phyloP scores from a whole-genome alignment of 2,797 vertebrate species.

The Myotis findleyi region DNA sequence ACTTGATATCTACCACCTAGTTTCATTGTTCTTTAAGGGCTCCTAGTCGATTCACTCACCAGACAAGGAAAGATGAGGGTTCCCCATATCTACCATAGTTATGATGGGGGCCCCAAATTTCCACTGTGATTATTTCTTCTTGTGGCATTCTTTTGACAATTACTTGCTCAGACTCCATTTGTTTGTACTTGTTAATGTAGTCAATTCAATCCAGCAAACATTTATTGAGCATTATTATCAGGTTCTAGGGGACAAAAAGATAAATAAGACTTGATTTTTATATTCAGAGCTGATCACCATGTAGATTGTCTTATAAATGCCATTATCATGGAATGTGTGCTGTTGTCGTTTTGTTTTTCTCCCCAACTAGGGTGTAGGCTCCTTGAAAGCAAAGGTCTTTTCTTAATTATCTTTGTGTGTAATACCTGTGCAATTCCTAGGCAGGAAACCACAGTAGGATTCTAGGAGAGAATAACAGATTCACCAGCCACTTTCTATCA shows the following conservation, averaged over 20 bases:
- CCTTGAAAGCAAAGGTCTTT: conserved; percentile 31
- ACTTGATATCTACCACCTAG: not conserved
- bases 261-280: conserved; percentile 69
- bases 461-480: not conserved
- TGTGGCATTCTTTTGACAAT: conserved; percentile 36
- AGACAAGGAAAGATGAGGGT: not conserved
- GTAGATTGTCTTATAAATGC: conserved; percentile 59
- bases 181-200: conserved; percentile 67
- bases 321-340: not conserved
- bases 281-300: conserved; percentile 55
- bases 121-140: not conserved
- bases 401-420: conserved; percentile 32
- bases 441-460: not conserved
- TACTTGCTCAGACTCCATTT: conserved; percentile 57
- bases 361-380: not conserved
- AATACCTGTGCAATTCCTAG: not conserved
- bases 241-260: conserved; percentile 48
- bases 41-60: not conserved
- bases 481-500: not conserved
- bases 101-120: not conserved
- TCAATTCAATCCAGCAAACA: conserved; percentile 63
- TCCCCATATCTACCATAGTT: not conserved
- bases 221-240: conserved; percentile 69
- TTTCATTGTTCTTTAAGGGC: not conserved
- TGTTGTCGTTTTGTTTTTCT: not conserved